phyloP scores from a whole-genome alignment of 1,140 invertebrate species.

The Lasioglossum baleicum region DNA sequence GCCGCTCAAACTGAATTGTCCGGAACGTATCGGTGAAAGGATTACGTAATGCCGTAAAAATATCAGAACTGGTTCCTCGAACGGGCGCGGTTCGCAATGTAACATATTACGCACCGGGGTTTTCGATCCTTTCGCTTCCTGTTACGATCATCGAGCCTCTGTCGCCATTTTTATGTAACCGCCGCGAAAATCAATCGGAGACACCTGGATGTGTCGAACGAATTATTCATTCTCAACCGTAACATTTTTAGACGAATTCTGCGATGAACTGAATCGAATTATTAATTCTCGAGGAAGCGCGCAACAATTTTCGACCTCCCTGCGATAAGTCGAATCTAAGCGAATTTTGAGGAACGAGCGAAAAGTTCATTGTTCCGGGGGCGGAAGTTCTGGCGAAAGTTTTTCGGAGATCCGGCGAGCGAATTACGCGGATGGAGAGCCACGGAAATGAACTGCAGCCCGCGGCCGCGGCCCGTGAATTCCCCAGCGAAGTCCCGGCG shows the following conservation, averaged over 20 bases:
- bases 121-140: too few relatives aligned
- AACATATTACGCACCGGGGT: not conserved
- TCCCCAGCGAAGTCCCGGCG: not conserved
- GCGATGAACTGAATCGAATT: too few relatives aligned
- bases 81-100: not conserved
- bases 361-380: not conserved
- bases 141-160: not conserved
- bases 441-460: not conserved
- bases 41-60: slow-evolving; percentile 15
- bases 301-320: too few relatives aligned
- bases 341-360: not conserved
- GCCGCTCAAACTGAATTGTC: slow-evolving; percentile 9
- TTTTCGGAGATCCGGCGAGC: not conserved
- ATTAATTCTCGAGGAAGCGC: too few relatives aligned
- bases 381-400: not conserved
- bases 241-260: too few relatives aligned
- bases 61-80: not conserved
- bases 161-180: not conserved
- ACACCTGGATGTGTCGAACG: too few relatives aligned
- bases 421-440: slow-evolving; percentile 5
- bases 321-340: not conserved
- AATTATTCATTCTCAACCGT: too few relatives aligned
- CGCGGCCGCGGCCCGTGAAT: not conserved
- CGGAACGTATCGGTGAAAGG: not conserved
- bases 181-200: not conserved